Percentiles rank a stretch among this genome's conserved stretches.
phyloP scores from a whole-genome alignment of 2,888 invertebrate genomes.

The Eristalis pertinax region DNA sequence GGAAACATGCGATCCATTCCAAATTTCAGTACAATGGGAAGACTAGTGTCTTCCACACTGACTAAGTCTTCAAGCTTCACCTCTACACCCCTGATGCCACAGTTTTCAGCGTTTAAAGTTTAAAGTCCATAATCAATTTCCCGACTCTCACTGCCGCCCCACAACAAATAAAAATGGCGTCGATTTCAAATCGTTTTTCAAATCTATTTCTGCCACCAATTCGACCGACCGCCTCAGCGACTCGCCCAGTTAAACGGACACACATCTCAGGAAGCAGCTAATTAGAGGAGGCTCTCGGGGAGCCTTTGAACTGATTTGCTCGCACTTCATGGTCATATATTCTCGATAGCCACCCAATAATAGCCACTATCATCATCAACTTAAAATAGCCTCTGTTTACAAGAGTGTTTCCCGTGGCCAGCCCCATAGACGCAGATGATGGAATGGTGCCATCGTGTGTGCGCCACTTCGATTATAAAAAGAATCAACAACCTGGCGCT shows the following conservation, averaged over 20 bases:
- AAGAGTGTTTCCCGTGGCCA: slow-evolving; percentile 62
- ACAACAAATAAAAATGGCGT: neutral
- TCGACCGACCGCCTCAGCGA: neutral
- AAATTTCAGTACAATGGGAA: too few species aligned
- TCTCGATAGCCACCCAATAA: slow-evolving; percentile 38
- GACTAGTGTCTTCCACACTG: too few species aligned
- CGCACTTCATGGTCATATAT: slow-evolving; percentile 32
- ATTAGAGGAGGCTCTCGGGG: neutral
- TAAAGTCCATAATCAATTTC: too few species aligned
- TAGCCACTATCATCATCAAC: slow-evolving; percentile 66
- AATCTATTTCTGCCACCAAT: neutral
- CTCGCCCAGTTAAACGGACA: neutral
- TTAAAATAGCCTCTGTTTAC: slow-evolving; percentile 67
- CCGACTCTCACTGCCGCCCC: neutral
- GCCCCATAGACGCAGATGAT: slow-evolving; percentile 57
- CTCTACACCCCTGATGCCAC: too few species aligned
- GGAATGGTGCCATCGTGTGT: slow-evolving; percentile 68
- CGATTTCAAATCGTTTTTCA: neutral
- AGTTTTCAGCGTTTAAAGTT: too few species aligned
- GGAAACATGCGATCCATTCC: too few species aligned
- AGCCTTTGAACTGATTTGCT: slow-evolving; percentile 39
- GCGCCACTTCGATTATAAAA: slow-evolving; percentile 51
- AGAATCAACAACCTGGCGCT: slow-evolving; percentile 57
- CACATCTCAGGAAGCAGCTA: slow-evolving; percentile 12
- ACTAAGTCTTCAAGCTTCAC: too few species aligned